Percentiles rank a stretch among this genome's conserved stretches.
These are phyloP conservation scores for Aromia moschata DNA, from an alignment of 2,888 invertebrate genomes.

Conservation along the genomic window DNA sequence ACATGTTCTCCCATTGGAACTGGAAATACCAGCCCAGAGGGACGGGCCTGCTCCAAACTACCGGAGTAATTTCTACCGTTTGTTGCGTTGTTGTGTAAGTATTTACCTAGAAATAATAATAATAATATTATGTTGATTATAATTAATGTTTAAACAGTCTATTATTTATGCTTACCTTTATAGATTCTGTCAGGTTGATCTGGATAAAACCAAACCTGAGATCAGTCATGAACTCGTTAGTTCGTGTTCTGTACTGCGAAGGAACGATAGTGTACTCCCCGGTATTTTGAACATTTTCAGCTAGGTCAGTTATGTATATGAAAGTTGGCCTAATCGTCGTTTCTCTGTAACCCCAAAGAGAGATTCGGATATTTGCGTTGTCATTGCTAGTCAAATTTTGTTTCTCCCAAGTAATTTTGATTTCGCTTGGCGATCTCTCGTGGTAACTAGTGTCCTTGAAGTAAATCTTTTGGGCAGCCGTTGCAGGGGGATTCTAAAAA, in stretches of 20 bases:
- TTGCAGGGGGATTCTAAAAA: slow-evolving; percentile 84
- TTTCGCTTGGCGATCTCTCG: slow-evolving; percentile 75
- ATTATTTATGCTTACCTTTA: slow-evolving; percentile 47
- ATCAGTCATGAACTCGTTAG: slow-evolving; percentile 75
- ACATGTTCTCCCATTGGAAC: slow-evolving; percentile 84
- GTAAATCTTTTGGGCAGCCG: slow-evolving; percentile 85
- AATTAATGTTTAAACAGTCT: neutral
- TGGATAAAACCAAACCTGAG: slow-evolving; percentile 88
- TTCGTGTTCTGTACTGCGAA: slow-evolving; percentile 73
- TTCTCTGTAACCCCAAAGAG: slow-evolving; percentile 91
- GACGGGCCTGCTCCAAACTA: slow-evolving; percentile 91
- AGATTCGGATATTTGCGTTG: slow-evolving; percentile 80
- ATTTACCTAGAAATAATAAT: slow-evolving; percentile 32
- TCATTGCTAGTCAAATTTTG: slow-evolving; percentile 85
- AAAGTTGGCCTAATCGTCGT: slow-evolving; percentile 82
- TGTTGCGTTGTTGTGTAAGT: slow-evolving; percentile 32
- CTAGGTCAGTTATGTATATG: slow-evolving; percentile 81
- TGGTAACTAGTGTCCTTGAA: slow-evolving; percentile 79
- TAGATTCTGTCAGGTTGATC: slow-evolving; percentile 84
- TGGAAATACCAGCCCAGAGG: slow-evolving; percentile 94
- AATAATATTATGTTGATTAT: neutral
- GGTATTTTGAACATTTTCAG: slow-evolving; percentile 62
- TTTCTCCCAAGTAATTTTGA: slow-evolving; percentile 85
- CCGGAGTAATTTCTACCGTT: slow-evolving; percentile 55
- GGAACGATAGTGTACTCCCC: slow-evolving; percentile 81